Percentiles rank a stretch among this genome's conserved stretches.
phyloP scores from a whole-genome alignment of 2,797 vertebrate species.

The Melanogrammus aeglefinus region DNA sequence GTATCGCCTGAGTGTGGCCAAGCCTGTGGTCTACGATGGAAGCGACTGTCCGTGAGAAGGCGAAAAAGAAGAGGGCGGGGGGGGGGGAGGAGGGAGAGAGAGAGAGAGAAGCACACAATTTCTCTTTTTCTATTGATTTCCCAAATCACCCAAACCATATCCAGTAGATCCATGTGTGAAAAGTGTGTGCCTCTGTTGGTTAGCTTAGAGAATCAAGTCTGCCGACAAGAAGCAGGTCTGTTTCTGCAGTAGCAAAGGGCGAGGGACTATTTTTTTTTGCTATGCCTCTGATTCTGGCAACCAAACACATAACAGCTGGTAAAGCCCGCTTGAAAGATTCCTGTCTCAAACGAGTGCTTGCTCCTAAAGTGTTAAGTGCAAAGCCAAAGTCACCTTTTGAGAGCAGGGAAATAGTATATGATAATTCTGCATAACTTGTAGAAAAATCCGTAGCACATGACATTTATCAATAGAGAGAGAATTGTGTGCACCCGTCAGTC shows the following conservation, averaged over 20 bases:
- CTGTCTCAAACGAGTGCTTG: not conserved
- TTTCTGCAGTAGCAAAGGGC: not conserved
- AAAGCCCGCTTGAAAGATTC: not conserved
- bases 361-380: not conserved
- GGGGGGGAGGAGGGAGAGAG: not conserved
- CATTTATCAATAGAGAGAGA: not conserved
- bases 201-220: not conserved
- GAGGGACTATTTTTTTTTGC: not conserved
- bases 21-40: slow-evolving; percentile 84
- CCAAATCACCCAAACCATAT: not conserved
- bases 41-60: slow-evolving; percentile 75
- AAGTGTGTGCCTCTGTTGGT: not conserved
- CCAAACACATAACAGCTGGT: not conserved
- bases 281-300: not conserved
- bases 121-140: not conserved
- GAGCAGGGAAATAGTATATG: not conserved
- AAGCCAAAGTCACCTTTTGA: not conserved
- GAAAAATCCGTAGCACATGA: not conserved
- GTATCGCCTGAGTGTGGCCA: slow-evolving; percentile 84
- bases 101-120: slow-evolving; percentile 31
- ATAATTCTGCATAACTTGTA: not conserved
- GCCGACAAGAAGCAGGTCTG: not conserved
- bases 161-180: not conserved
- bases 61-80: not conserved
- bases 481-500: not conserved